phyloP scores from a whole-genome alignment of 2,113 vertebrate genomes.

The Struthidea cinerea region DNA sequence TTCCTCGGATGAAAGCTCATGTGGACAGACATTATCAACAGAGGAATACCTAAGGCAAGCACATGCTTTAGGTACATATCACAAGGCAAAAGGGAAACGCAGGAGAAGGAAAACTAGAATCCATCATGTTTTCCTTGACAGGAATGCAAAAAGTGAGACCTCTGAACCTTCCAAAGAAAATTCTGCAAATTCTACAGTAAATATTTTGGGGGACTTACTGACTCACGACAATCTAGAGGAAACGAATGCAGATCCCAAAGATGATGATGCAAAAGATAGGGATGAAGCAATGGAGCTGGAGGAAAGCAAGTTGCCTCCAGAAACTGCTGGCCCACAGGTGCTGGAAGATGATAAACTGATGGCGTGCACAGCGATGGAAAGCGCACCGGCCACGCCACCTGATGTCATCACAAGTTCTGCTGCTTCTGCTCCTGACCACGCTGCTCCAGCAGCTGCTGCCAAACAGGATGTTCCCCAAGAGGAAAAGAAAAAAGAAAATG shows the following conservation, averaged over 20 bases:
- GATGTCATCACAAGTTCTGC: neutral
- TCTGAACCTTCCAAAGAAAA: neutral
- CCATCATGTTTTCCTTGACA: neutral
- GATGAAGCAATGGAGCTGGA: slow-evolving; percentile 11
- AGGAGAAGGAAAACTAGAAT: slow-evolving; percentile 54
- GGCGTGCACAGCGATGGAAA: fast-evolving
- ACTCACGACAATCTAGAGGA: slow-evolving; percentile 3
- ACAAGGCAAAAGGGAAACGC: slow-evolving; percentile 60
- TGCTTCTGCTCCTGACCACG: neutral
- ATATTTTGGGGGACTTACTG: neutral
- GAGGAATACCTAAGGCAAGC: slow-evolving; percentile 13
- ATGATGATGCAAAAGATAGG: neutral
- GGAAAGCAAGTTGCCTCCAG: neutral
- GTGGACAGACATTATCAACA: neutral
- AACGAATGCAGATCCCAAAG: neutral
- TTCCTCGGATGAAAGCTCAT: slow-evolving; percentile 65
- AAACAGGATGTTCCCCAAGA: neutral
- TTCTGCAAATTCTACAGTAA: neutral
- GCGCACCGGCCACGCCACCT: fast-evolving
- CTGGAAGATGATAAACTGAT: neutral
- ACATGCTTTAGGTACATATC: neutral
- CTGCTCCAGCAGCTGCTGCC: neutral
- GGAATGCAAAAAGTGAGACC: neutral
- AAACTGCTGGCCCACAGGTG: neutral
- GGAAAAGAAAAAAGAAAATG: slow-evolving; percentile 14